A percentile compares a stretch with the other conserved stretches of the same genome.
Evolutionary conservation across 2,888 invertebrate species (phyloP).

Genomic region (Ypsolopha sequella): DNA sequence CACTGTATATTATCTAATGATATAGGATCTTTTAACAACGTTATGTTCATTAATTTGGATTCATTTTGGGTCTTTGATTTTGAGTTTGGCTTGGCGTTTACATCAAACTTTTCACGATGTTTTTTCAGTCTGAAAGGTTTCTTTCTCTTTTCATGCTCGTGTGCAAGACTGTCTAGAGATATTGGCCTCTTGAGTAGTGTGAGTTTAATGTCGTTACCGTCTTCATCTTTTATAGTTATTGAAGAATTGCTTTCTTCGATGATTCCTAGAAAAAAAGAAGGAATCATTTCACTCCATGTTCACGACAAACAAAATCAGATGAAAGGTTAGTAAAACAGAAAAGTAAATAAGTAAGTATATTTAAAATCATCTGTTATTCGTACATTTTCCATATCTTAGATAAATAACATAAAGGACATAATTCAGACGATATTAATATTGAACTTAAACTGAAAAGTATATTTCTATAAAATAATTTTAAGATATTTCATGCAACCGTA

Average conservation of each 20-base stretch:
- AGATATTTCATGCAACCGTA: constrained; percentile 45
- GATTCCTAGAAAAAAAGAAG: constrained; percentile 40
- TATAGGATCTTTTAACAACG: constrained; percentile 32
- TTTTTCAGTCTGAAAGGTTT: background rate
- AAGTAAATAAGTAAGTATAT: background rate
- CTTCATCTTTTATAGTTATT: constrained; percentile 33
- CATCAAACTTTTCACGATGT: too few species aligned
- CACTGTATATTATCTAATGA: constrained; percentile 24
- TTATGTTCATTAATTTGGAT: background rate
- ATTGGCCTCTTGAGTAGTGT: constrained; percentile 37
- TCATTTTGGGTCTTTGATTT: background rate
- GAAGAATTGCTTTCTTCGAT: constrained; percentile 35
- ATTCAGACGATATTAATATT: too few species aligned
- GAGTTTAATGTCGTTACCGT: constrained; percentile 31
- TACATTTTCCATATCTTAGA: too few species aligned
- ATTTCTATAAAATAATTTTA: background rate
- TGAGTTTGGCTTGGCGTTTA: too few species aligned
- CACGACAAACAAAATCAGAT: background rate
- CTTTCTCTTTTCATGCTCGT: constrained; percentile 17
- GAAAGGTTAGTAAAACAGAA: background rate
- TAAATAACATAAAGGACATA: too few species aligned
- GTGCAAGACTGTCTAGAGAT: constrained; percentile 24
- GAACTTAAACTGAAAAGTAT: background rate
- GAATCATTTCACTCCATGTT: background rate
- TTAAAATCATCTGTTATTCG: background rate